Evolutionary conservation across 1,140 invertebrate genomes (phyloP).

Genomic region (Hylaeus volcanicus): DNA sequence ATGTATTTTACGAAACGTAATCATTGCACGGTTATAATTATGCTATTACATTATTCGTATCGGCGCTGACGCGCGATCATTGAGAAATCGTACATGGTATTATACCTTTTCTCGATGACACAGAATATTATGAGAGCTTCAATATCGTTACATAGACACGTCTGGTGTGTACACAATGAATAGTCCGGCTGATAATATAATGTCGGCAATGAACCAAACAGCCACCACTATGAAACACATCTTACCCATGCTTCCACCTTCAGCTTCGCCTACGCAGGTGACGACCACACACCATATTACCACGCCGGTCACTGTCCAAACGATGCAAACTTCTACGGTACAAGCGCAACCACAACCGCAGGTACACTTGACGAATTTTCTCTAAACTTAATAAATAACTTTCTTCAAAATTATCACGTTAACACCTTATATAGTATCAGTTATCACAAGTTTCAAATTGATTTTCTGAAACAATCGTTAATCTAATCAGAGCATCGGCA

Average conservation of each 20-base stretch:
- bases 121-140: conserved; percentile 45
- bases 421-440: too few species aligned
- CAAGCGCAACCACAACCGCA: conserved; percentile 77
- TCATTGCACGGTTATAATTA: conserved; percentile 22
- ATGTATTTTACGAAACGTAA: conserved; percentile 62
- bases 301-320: conserved; percentile 75
- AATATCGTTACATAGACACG: conserved; percentile 64
- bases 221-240: conserved; percentile 71
- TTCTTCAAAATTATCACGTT: too few species aligned
- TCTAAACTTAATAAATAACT: background rate
- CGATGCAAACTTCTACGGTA: conserved; percentile 73
- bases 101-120: conserved; percentile 20
- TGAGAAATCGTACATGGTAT: conserved; percentile 19
- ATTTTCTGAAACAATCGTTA: too few species aligned
- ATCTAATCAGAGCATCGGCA: too few species aligned
- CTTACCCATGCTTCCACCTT: conserved; percentile 71
- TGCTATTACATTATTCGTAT: conserved; percentile 9
- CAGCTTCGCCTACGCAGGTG: conserved; percentile 66
- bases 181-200: conserved; percentile 69
- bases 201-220: conserved; percentile 59
- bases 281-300: conserved; percentile 76
- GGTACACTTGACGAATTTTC: conserved; percentile 33
- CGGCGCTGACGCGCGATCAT: conserved; percentile 13
- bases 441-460: too few species aligned
- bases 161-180: conserved; percentile 72